Evolutionary conservation across 2,888 invertebrate species (phyloP).

Genomic region (Phytoseiulus persimilis): DNA sequence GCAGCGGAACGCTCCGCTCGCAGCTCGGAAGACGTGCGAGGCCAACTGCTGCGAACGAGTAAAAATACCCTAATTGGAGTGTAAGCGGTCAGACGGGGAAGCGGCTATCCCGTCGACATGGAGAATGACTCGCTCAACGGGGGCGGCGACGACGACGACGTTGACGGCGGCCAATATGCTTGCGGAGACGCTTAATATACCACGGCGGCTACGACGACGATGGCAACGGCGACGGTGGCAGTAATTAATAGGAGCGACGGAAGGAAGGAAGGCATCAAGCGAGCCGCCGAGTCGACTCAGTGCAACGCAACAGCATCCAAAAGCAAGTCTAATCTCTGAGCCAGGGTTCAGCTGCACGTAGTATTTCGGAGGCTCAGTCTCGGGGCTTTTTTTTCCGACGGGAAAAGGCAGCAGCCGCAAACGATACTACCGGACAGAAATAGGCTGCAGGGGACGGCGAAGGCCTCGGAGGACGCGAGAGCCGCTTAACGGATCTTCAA

Average conservation of each 20-base stretch:
- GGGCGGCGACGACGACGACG: not conserved
- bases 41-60: not conserved
- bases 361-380: not conserved
- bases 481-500: too few species aligned
- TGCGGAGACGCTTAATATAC: not conserved
- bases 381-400: not conserved
- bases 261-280: not conserved
- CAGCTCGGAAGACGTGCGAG: not conserved
- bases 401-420: too few species aligned
- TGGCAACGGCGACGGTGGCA: not conserved
- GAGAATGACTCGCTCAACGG: not conserved
- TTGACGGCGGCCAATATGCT: not conserved
- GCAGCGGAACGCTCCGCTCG: not conserved
- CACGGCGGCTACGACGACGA: not conserved
- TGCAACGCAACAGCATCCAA: not conserved
- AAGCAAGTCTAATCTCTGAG: not conserved
- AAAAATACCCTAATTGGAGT: slow-evolving; percentile 5
- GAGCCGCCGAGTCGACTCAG: not conserved
- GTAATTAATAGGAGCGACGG: not conserved
- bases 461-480: too few species aligned
- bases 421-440: too few species aligned
- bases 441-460: too few species aligned
- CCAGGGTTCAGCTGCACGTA: not conserved
- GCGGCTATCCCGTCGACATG: not conserved
- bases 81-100: not conserved